A percentile compares a stretch with the other conserved stretches of the same genome.
Conservation (phyloP, 92 coral and sea anemone genomes). For the Blastomussa wellsi region DNA sequence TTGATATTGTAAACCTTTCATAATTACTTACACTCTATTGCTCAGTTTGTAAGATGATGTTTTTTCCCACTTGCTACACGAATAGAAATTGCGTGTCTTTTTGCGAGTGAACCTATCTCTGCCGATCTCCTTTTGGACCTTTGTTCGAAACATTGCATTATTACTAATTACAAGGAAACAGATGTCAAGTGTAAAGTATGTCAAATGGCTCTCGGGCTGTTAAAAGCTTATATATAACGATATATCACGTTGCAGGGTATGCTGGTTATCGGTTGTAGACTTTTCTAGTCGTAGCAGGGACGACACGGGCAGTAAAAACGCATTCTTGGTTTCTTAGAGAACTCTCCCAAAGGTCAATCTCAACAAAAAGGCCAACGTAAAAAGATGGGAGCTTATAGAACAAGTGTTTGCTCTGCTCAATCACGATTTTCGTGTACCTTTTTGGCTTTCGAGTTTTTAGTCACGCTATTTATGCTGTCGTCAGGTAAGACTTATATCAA, state of each 20-base stretch:
- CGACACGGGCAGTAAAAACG: background rate
- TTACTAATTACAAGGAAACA: background rate
- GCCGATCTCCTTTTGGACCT: background rate
- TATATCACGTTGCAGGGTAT: constrained; percentile 12
- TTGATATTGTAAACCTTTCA: background rate
- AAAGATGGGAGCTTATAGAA: background rate
- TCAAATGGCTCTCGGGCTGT: background rate
- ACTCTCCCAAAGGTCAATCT: background rate
- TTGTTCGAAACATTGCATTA: background rate
- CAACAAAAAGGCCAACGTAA: background rate
- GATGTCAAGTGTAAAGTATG: background rate
- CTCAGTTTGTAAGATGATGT: too few species aligned
- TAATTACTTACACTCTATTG: background rate
- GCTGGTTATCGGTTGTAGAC: background rate
- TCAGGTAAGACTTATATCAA: background rate
- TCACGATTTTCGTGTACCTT: background rate
- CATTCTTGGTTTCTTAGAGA: background rate
- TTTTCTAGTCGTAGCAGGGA: background rate
- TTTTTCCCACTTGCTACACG: background rate
- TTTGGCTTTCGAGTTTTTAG: background rate
- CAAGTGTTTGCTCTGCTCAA: background rate
- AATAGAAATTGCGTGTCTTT: background rate
- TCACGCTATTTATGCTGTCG: background rate
- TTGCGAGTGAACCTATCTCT: background rate
- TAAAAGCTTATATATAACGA: background rate